phyloP scores from a whole-genome alignment of 2,797 vertebrate genomes.

The Silurus aristotelis region DNA sequence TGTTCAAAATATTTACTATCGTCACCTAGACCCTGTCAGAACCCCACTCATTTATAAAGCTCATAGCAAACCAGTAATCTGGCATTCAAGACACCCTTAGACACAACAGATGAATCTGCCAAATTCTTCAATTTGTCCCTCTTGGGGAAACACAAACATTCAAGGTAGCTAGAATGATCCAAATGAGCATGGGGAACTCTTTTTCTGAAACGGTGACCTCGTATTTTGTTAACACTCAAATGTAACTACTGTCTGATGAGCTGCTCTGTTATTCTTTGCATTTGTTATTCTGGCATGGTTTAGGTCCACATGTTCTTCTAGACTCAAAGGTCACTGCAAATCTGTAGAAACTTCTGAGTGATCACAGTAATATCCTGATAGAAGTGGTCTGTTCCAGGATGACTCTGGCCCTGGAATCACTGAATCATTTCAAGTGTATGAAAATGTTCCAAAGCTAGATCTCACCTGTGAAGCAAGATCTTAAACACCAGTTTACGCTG shows the following conservation, averaged over 20 bases:
- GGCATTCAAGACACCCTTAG: slow-evolving; percentile 8
- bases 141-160: not conserved
- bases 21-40: slow-evolving; percentile 29
- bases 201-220: not conserved
- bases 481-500: not conserved
- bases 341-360: not conserved
- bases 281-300: not conserved
- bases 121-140: not conserved
- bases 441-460: not conserved
- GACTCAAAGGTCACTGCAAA: not conserved
- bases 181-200: not conserved
- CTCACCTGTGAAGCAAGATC: not conserved
- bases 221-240: not conserved
- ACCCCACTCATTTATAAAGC: not conserved
- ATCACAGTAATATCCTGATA: not conserved
- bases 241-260: slow-evolving; percentile 6
- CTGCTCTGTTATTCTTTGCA: not conserved
- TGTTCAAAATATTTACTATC: slow-evolving; percentile 30
- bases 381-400: not conserved
- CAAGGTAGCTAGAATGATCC: not conserved
- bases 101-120: not conserved
- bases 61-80: slow-evolving; percentile 5
- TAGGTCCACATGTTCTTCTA: not conserved
- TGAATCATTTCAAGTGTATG: not conserved
- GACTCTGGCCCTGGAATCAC: not conserved